A percentile compares a stretch with the other conserved stretches of the same genome.
Evolutionary conservation across 2,113 vertebrate species (phyloP).

Genomic region (Emydocephalus ijimae): DNA sequence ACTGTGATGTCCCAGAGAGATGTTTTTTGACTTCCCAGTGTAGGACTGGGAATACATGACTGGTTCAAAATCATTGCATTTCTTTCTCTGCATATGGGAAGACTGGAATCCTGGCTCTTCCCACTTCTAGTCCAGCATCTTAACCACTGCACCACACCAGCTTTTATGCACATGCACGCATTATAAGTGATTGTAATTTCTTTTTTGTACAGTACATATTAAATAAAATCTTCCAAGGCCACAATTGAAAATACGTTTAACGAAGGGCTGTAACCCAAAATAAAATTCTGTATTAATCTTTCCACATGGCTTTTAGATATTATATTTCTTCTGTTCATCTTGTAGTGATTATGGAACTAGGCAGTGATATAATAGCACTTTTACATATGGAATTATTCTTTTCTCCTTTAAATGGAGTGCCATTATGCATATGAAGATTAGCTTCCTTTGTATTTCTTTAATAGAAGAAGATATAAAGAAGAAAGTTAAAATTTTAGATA

Average conservation of each 20-base stretch:
- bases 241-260: neutral
- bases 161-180: neutral
- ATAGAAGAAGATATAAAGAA: neutral
- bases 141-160: neutral
- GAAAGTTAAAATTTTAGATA: neutral
- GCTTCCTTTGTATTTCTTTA: neutral
- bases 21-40: neutral
- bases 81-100: neutral
- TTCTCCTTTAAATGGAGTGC: neutral
- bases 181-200: neutral
- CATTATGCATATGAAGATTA: neutral
- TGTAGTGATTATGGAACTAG: neutral
- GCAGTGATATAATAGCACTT: neutral
- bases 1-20: neutral
- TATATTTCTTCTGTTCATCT: neutral
- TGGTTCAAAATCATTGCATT: neutral
- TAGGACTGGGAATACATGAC: neutral
- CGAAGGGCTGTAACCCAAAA: neutral
- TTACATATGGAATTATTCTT: neutral
- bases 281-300: neutral
- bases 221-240: neutral
- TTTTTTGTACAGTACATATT: neutral
- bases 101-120: neutral
- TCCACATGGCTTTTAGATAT: neutral
- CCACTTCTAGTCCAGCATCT: neutral